These are phyloP conservation scores for Steinernema feltiae DNA, from an alignment of 1,140 invertebrate species.

Conservation along the genomic window DNA sequence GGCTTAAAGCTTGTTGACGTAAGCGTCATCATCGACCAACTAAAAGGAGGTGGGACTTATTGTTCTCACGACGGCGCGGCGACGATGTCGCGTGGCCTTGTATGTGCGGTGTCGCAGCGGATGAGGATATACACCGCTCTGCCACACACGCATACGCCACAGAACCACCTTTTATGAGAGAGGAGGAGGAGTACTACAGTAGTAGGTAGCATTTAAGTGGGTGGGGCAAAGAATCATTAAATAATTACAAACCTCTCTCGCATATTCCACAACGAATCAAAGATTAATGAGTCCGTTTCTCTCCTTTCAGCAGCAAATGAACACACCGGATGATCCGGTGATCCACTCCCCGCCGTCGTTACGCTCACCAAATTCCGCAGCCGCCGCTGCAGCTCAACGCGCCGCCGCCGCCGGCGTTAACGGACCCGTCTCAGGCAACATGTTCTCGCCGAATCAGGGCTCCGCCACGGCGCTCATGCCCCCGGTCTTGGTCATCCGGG, in stretches of 20 bases:
- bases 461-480: background rate
- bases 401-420: background rate
- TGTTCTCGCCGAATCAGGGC: background rate
- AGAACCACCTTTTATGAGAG: background rate
- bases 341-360: slow-evolving; percentile 41
- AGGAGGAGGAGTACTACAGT: too few species aligned
- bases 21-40: background rate
- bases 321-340: slow-evolving; percentile 44
- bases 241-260: too few species aligned
- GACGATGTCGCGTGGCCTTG: too few species aligned
- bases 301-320: slow-evolving; percentile 46
- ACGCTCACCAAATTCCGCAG: background rate
- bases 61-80: too few species aligned
- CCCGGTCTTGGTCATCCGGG: background rate
- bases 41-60: background rate
- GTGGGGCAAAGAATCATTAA: too few species aligned
- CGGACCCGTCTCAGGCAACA: background rate
- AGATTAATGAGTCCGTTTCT: background rate
- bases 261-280: background rate
- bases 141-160: too few species aligned
- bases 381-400: background rate
- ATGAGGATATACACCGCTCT: background rate
- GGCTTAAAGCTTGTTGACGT: background rate
- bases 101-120: background rate
- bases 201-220: too few species aligned